Base-by-base conservation (phyloP, 1,140 invertebrate genomes). In the Geopemphigus sp. region DNA sequence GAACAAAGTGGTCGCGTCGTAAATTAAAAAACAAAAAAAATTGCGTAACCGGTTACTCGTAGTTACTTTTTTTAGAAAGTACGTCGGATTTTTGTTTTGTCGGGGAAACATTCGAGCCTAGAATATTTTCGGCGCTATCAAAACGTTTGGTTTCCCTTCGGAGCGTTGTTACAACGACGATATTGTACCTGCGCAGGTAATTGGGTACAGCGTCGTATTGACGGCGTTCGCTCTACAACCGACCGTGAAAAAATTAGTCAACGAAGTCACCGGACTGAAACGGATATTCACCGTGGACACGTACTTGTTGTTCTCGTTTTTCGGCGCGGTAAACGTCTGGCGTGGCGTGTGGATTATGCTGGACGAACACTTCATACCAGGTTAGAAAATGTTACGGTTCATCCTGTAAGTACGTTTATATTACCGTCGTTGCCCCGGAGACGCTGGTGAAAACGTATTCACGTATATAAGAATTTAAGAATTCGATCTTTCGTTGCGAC, bases 281-380 rank as follows among this genome's bases (percentile, higher is more conserved):
- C 87, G 92, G 76, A 85, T 94, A 19, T 83, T 92, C 15, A 86
- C 91, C 6, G 92, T 92, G 57, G 93, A 95, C 84, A 83, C 90
- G 8, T 94, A 93, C 85, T 89, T 93, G 50, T 86, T 94, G 53
- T 85, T 94, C 66, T 91, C 91, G 50, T 93, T 94, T 83, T 84
- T 93, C 74, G 93, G 93, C 6, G 93, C 93, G 1, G 90, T 95
- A 39, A 95, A 95, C 85, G 90, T 94, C 0, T 95, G 94, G 94
- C 88, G 94, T 64, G 93, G 93, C 10, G 89, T 95, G 47, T 95
- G 94, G 94, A 91, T 89, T 80, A 83, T 92, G 24, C 87, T 94
- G 1, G 91, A 95, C 84, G 85, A 92, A n/a, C 94, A 92, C 85
- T 87, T 94, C 61, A 87, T 93, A 70, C 92, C 93, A 87, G 88